Evolutionary conservation across 2,113 vertebrate species (phyloP), one percentile per base, ranked within the genome.

Genomic region (Poeciliopsis prolifica): DNA sequence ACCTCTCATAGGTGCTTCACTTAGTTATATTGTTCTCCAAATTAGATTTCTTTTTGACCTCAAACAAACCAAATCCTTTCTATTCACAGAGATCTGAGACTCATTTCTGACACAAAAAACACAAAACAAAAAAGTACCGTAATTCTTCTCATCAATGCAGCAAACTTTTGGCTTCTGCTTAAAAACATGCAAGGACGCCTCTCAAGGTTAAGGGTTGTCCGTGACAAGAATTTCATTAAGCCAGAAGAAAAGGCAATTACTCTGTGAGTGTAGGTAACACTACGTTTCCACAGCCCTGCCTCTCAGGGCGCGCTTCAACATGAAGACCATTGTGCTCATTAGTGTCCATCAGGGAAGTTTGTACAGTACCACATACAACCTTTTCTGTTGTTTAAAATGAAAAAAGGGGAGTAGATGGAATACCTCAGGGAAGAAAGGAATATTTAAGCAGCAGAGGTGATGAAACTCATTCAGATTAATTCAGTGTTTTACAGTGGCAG

Each of bases 171-270:
- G 60, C n/a, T 87, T 17, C 61, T 68, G 72, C 81, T 71, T 72
- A 64, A 89, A 84, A 74, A 73, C 73, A 85, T 83, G 75, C 77
- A 76, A 86, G 78, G 83, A 86, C 74, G 44, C 64, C 17, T 75
- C 71, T 87, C 77, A 87, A 86, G 86, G 88, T 86, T 79, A 87
- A 42, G 37, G 69, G 66, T 68, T 58, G 77, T 79, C 85, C 14
- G 28, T 40, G 58, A 60, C 80, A 82, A 30, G 83, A 91, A 88
- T 88, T 82, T 87, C 74, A 88, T 85, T 90, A 84, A 76, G 80
- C 5, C 5, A 62, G 44, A 54, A 51, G 17, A 68, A 79, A 86
- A 87, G 65, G 65, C 79, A 87, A 85, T 87, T 85, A 87, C 73
- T 70, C 48, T 68, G 58, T 4, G 44, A 77, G 65, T 63, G 72